These are phyloP conservation scores for Trypoxylon attenuatum DNA, from an alignment of 2,888 invertebrate genomes.

Conservation along the genomic window DNA sequence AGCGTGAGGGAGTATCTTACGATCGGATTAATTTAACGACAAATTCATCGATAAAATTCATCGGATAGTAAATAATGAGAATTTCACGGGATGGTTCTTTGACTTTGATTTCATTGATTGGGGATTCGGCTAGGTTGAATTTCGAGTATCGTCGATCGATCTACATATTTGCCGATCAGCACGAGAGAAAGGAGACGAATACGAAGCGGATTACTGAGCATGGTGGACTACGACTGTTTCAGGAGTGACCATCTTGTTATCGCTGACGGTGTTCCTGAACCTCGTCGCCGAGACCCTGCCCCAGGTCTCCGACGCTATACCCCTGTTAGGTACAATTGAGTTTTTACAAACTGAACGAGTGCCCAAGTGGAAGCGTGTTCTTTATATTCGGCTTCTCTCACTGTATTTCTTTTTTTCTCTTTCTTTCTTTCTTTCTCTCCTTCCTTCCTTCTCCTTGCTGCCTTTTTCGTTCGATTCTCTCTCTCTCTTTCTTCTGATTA, in stretches of 20 bases:
- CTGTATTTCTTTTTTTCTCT: neutral
- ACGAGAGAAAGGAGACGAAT: slow-evolving; percentile 11
- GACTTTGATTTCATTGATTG: slow-evolving; percentile 9
- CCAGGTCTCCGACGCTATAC: slow-evolving; percentile 99
- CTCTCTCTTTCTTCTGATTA: neutral
- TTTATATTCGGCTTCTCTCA: slow-evolving; percentile 1
- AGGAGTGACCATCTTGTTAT: slow-evolving; percentile 99
- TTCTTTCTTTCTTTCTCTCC: neutral
- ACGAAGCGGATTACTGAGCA: slow-evolving; percentile 60
- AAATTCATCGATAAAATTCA: too few species aligned
- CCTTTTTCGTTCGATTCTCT: neutral
- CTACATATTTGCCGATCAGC: slow-evolving; percentile 25
- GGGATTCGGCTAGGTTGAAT: slow-evolving; percentile 27
- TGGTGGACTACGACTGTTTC: slow-evolving; percentile 79
- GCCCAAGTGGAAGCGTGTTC: slow-evolving; percentile 13
- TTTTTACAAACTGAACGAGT: slow-evolving; percentile 40
- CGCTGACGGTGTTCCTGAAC: slow-evolving; percentile 99
- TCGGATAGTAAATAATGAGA: too few species aligned
- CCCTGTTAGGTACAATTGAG: slow-evolving; percentile 93
- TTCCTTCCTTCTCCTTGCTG: neutral
- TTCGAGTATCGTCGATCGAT: slow-evolving; percentile 40
- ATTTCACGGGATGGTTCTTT: too few species aligned
- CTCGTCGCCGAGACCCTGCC: slow-evolving; percentile 99
- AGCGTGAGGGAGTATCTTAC: too few species aligned
- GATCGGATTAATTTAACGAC: too few species aligned